Evolutionary conservation across 1,140 invertebrate species (phyloP).

Genomic region (Drosophila saltans): DNA sequence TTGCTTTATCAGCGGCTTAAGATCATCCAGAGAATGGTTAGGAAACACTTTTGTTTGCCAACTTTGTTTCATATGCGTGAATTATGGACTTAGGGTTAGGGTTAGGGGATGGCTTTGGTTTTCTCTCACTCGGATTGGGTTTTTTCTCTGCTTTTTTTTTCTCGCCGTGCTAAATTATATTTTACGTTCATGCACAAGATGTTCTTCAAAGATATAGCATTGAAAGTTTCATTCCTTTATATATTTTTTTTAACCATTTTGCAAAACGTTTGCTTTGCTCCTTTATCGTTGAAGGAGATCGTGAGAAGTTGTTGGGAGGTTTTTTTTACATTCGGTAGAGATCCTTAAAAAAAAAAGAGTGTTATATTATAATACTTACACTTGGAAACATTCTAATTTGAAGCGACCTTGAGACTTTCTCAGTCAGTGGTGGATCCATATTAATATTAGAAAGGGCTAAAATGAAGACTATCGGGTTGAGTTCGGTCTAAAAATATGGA

Average conservation of each 20-base stretch:
- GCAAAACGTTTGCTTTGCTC: conserved; percentile 50
- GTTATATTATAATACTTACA: too few species aligned
- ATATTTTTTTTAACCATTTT: conserved; percentile 35
- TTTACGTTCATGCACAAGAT: conserved; percentile 58
- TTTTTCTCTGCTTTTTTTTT: conserved; percentile 28
- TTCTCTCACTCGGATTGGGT: conserved; percentile 13
- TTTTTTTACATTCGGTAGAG: background rate
- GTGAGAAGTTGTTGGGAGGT: conserved; percentile 60
- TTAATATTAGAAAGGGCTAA: too few species aligned
- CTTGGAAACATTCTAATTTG: too few species aligned
- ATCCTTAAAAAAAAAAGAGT: background rate
- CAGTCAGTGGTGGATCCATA: too few species aligned
- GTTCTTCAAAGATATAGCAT: conserved; percentile 47
- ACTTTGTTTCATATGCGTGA: conserved; percentile 70
- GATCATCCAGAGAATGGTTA: conserved; percentile 45
- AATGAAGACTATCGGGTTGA: too few species aligned
- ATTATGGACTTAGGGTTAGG: conserved; percentile 65
- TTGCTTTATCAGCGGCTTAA: conserved; percentile 63
- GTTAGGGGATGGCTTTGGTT: conserved; percentile 56
- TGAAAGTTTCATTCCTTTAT: conserved; percentile 34
- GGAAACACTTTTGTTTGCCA: conserved; percentile 63
- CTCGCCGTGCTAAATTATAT: conserved; percentile 70
- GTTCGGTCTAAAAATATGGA: too few species aligned
- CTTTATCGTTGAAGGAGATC: conserved; percentile 56
- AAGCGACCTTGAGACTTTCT: too few species aligned